phyloP scores from a whole-genome alignment of 2,797 vertebrate genomes.

The Cuculus canorus region DNA sequence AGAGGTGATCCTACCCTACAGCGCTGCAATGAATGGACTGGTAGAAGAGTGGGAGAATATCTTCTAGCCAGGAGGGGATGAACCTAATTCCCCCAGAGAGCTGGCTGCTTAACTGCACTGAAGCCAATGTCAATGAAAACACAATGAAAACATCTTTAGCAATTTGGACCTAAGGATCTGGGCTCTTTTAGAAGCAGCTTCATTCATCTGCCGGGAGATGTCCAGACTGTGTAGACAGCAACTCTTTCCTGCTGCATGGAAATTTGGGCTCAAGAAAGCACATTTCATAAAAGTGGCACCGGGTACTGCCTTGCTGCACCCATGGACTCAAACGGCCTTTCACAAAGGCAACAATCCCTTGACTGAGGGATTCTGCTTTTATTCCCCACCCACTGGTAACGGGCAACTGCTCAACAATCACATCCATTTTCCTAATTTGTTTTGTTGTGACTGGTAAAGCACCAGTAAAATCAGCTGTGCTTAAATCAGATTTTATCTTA shows the following conservation, averaged over 20 bases:
- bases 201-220: not conserved
- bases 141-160: not conserved
- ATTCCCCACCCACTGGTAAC: not conserved
- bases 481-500: constrained; percentile 24
- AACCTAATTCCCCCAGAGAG: not conserved
- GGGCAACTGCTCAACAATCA: not conserved
- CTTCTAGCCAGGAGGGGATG: not conserved
- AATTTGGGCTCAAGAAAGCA: not conserved
- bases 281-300: not conserved
- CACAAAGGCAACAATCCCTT: not conserved
- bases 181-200: not conserved
- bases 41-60: not conserved
- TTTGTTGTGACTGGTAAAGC: not conserved
- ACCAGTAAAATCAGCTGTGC: not conserved
- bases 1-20: not conserved
- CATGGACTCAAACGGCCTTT: not conserved
- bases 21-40: not conserved
- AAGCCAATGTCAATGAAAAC: not conserved
- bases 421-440: not conserved
- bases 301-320: not conserved
- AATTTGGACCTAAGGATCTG: not conserved
- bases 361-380: not conserved
- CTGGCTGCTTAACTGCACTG: not conserved
- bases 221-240: not conserved
- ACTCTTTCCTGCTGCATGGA: not conserved